Conservation (phyloP, 2,797 vertebrate genomes). For the Rhinella marina region DNA sequence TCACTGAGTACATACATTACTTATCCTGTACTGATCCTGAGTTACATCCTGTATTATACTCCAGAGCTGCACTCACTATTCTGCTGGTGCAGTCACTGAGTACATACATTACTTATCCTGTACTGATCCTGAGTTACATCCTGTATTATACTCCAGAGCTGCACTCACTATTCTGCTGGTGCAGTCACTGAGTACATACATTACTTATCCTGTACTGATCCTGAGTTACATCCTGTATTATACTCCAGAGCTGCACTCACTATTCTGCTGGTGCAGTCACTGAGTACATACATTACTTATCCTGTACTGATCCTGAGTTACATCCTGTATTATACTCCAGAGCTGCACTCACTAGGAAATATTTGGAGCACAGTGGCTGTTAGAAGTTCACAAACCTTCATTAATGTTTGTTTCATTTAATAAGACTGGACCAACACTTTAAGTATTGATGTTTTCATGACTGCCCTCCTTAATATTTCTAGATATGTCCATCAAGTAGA, state of each 20-base stretch:
- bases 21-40: background rate
- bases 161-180: too few species aligned
- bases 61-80: too few species aligned
- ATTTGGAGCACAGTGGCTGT: too few species aligned
- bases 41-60: background rate
- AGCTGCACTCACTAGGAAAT: background rate
- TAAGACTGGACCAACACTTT: background rate
- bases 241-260: too few species aligned
- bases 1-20: background rate
- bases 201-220: background rate
- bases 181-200: background rate
- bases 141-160: background rate
- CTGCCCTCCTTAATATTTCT: background rate
- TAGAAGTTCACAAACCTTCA: too few species aligned
- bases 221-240: background rate
- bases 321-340: background rate
- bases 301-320: too few species aligned
- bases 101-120: background rate
- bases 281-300: background rate
- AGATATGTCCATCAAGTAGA: conserved; percentile 97
- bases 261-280: background rate
- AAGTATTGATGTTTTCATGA: too few species aligned
- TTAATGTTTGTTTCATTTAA: too few species aligned
- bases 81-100: background rate
- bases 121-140: background rate